phyloP scores from a whole-genome alignment of 2,797 vertebrate species.

The Urophycis tenuis region DNA sequence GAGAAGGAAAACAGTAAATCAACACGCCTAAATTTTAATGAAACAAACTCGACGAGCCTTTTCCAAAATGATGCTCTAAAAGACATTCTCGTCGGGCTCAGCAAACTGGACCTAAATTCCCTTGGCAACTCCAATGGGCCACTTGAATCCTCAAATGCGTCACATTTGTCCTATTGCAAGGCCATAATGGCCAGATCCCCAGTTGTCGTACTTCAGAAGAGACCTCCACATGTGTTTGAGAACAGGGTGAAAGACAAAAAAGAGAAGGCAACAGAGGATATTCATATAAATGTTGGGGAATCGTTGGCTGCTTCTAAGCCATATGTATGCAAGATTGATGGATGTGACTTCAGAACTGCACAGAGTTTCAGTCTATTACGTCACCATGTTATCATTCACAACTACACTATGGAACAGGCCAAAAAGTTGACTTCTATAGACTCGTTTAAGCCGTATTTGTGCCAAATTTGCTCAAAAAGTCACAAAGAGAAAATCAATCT shows the following conservation, averaged over 20 bases:
- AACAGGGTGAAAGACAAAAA: conserved; percentile 24
- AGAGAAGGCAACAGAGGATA: neutral
- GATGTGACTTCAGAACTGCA: conserved; percentile 81
- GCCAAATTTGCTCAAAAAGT: conserved; percentile 88
- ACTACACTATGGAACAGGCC: conserved; percentile 78
- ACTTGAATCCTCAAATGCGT: conserved; percentile 50
- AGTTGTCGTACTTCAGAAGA: conserved; percentile 52
- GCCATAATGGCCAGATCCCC: conserved; percentile 68
- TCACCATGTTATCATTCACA: conserved; percentile 86
- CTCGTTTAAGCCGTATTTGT: conserved; percentile 87
- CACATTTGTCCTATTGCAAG: conserved; percentile 64
- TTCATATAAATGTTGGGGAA: conserved; percentile 45
- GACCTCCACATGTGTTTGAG: conserved; percentile 21
- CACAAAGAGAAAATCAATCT: conserved; percentile 86
- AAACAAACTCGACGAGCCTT: conserved; percentile 41
- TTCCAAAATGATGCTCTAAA: conserved; percentile 70
- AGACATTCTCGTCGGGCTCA: conserved; percentile 82
- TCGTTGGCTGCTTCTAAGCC: conserved; percentile 80
- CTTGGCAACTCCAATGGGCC: conserved; percentile 37
- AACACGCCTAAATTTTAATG: conserved; percentile 28
- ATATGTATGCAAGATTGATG: conserved; percentile 80
- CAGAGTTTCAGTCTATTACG: conserved; percentile 83
- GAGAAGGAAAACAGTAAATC: conserved; percentile 42
- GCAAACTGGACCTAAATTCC: conserved; percentile 82
- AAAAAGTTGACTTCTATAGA: conserved; percentile 65